Evolutionary conservation across 1,140 invertebrate genomes (phyloP).

Genomic region (Bombus pascuorum): DNA sequence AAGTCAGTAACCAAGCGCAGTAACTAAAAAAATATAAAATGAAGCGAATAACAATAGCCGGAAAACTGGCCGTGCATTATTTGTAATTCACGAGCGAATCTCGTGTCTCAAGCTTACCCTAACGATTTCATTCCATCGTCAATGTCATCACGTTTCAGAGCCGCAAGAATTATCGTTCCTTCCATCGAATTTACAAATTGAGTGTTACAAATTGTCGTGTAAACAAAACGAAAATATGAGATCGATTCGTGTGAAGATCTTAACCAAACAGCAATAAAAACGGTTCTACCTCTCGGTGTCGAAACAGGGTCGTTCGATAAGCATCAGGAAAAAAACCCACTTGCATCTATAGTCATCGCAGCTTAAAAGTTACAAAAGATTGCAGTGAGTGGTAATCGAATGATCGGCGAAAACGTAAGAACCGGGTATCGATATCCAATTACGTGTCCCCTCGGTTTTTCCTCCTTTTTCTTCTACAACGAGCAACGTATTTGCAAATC

Average conservation of each 20-base stretch:
- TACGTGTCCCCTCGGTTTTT: neutral
- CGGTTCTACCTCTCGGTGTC: neutral
- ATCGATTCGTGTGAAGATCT: slow-evolving; percentile 12
- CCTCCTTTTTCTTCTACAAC: neutral
- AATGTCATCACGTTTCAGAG: neutral
- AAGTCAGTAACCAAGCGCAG: slow-evolving; percentile 17
- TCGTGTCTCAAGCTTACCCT: neutral
- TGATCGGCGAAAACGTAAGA: slow-evolving; percentile 3
- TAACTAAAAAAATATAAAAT: neutral
- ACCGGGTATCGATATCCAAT: neutral
- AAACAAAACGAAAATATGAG: neutral
- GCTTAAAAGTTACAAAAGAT: neutral
- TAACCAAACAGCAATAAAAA: slow-evolving; percentile 25
- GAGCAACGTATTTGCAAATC: neutral
- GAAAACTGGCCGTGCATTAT: slow-evolving; percentile 37
- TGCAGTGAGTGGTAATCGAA: neutral
- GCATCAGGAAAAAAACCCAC: neutral
- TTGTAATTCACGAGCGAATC: neutral
- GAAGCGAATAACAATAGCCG: slow-evolving; percentile 44
- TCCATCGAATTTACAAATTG: neutral
- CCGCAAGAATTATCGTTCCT: too few relatives aligned
- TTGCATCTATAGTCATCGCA: neutral
- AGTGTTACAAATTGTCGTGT: neutral
- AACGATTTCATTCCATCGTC: neutral
- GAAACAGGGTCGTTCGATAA: neutral